A percentile compares a stretch with the other conserved stretches of the same genome.
Evolutionary conservation across 2,113 vertebrate genomes (phyloP).

Genomic region (Semicossyphus pulcher): DNA sequence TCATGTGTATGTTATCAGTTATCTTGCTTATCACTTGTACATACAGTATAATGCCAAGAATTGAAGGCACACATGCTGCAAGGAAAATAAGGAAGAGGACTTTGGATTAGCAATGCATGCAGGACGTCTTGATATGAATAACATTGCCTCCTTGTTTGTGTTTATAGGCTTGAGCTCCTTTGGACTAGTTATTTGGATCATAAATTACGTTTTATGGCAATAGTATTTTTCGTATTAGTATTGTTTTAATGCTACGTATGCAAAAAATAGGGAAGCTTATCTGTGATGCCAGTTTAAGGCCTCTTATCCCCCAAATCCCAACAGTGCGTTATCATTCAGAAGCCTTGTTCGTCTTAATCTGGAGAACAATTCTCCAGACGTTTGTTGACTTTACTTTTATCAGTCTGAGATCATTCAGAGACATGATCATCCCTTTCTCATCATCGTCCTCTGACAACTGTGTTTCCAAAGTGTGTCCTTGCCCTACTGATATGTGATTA

Average conservation of each 20-base stretch:
- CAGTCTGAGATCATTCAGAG: conserved; percentile 16
- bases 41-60: conserved; percentile 8
- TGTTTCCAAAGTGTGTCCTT: conserved; percentile 14
- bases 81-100: conserved; percentile 1
- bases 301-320: neutral
- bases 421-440: neutral
- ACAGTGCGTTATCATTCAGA: conserved; percentile 1
- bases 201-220: conserved; percentile 24
- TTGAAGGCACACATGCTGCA: conserved; percentile 21
- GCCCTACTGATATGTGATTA: neutral
- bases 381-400: conserved; percentile 12
- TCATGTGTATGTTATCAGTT: conserved; percentile 11
- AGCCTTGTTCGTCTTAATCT: conserved; percentile 7
- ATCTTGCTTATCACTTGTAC: conserved; percentile 18
- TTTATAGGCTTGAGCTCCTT: conserved; percentile 29
- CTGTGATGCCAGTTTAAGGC: conserved; percentile 7
- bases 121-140: conserved; percentile 27
- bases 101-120: conserved; percentile 51
- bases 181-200: neutral
- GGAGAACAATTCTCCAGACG: neutral
- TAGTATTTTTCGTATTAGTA: conserved; percentile 20
- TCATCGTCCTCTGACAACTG: neutral
- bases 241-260: conserved; percentile 34
- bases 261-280: conserved; percentile 7
- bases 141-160: conserved; percentile 14